Evolutionary conservation across 2,888 invertebrate genomes (phyloP).

Genomic region (Microctonus aethiopoides): DNA sequence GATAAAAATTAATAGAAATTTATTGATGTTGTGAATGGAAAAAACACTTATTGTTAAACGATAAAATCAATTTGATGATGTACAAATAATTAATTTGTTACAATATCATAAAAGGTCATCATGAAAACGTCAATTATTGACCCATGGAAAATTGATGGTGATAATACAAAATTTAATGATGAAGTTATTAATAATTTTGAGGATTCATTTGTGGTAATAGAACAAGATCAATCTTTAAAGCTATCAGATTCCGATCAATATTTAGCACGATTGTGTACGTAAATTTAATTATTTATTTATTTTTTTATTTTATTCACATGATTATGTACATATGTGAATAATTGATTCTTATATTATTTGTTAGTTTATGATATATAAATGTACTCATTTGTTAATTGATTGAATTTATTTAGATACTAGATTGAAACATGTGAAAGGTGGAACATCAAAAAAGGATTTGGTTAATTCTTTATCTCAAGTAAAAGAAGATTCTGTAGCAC

Average conservation of each 20-base stretch:
- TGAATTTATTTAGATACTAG: constrained; percentile 52
- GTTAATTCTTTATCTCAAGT: constrained; percentile 71
- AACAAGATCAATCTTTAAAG: constrained; percentile 39
- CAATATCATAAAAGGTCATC: constrained; percentile 25
- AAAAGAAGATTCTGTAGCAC: constrained; percentile 72
- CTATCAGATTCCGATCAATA: constrained; percentile 76
- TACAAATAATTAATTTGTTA: constrained; percentile 13
- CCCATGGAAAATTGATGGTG: constrained; percentile 51
- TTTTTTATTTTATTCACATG: no score
- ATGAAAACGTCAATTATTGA: constrained; percentile 57
- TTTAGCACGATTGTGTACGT: constrained; percentile 76
- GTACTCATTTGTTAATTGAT: no score
- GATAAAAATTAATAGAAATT: no score
- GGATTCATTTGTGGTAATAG: constrained; percentile 53
- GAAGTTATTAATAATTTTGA: constrained; percentile 47
- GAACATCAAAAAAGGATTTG: constrained; percentile 69
- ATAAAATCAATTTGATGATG: no score
- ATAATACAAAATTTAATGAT: constrained; percentile 9
- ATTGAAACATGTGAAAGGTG: constrained; percentile 55
- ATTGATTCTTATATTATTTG: neutral
- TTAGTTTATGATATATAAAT: neutral
- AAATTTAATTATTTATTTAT: no score
- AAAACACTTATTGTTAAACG: constrained; percentile 9
- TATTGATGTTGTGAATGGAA: no score
- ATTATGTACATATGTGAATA: no score